Evolutionary conservation across 2,113 vertebrate genomes (phyloP).

Genomic region (Myrmecobius fasciatus): DNA sequence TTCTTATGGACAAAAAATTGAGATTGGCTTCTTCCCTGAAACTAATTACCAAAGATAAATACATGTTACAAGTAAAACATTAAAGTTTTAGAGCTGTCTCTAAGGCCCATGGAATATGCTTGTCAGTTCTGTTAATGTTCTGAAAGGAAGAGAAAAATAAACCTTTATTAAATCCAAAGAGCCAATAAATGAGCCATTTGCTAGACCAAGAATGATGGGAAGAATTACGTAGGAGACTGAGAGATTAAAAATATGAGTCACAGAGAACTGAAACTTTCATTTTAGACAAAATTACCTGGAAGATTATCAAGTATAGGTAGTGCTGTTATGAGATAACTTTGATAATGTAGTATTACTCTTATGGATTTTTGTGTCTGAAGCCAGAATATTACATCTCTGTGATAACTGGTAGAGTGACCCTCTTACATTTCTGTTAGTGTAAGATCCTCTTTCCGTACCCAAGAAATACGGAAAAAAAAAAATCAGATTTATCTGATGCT

Average conservation of each 20-base stretch:
- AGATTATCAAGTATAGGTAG: conserved; percentile 2
- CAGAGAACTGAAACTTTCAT: conserved; percentile 33
- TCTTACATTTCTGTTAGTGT: background rate
- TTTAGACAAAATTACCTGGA: conserved; percentile 29
- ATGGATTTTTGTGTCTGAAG: background rate
- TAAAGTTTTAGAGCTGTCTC: conserved; percentile 12
- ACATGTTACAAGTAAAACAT: background rate
- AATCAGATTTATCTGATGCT: background rate
- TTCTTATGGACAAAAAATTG: conserved; percentile 29
- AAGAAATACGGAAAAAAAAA: background rate
- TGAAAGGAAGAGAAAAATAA: background rate
- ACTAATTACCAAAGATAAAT: conserved; percentile 7
- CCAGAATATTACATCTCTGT: conserved; percentile 13
- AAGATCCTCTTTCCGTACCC: conserved; percentile 9
- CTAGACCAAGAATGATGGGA: conserved; percentile 9
- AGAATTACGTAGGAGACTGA: conserved; percentile 12
- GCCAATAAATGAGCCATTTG: background rate
- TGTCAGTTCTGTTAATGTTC: conserved; percentile 39
- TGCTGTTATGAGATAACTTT: conserved; percentile 39
- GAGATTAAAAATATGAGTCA: background rate
- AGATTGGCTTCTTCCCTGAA: background rate
- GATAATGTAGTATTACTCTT: conserved; percentile 11
- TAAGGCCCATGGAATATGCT: background rate
- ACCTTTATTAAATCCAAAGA: conserved; percentile 3
- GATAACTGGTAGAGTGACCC: conserved; percentile 10